Evolutionary conservation across 1,140 invertebrate species (phyloP).

Genomic region (Grapholita molesta): DNA sequence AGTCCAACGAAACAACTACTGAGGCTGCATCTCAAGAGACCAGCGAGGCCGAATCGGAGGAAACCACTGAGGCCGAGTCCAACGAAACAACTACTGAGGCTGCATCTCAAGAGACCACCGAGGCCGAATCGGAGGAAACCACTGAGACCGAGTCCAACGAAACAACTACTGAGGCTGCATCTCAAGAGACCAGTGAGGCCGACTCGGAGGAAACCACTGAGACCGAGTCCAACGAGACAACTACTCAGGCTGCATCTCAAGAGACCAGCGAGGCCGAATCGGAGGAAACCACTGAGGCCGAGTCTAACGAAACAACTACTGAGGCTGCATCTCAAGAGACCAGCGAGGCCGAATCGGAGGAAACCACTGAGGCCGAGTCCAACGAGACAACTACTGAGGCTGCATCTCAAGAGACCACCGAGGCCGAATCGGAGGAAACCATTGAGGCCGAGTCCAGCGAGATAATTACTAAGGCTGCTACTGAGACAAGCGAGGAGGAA

Average conservation of each 20-base stretch:
- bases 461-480: too few relatives aligned
- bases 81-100: neutral
- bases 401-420: neutral
- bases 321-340: neutral
- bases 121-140: neutral
- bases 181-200: neutral
- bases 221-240: neutral
- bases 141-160: neutral
- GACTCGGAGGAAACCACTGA: neutral
- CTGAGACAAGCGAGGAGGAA: neutral
- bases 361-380: neutral
- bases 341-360: neutral
- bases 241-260: neutral
- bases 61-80: neutral
- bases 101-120: neutral
- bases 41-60: neutral
- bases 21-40: neutral
- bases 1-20: neutral
- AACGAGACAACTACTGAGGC: neutral
- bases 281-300: neutral
- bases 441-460: neutral
- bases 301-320: neutral
- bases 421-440: neutral
- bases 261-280: neutral
- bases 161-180: neutral